These are phyloP conservation scores for Yoshiicerus persimilis DNA, from an alignment of 1,140 invertebrate species.

Conservation along the genomic window DNA sequence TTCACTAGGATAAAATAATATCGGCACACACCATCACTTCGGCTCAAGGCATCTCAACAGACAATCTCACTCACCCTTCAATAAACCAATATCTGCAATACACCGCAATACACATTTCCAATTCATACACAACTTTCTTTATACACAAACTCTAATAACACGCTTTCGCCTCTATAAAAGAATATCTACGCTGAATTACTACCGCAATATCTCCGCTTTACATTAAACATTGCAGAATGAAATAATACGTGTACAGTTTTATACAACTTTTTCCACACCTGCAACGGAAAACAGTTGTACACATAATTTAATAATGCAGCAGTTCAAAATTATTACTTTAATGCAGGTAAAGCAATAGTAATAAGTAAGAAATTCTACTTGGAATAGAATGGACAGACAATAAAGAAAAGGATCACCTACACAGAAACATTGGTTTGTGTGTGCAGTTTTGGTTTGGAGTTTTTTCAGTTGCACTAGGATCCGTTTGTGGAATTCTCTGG, in stretches of 20 bases:
- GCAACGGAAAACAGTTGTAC: too few species aligned
- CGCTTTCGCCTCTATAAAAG: too few species aligned
- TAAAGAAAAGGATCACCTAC: not conserved
- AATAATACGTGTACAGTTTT: too few species aligned
- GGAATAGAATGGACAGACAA: not conserved
- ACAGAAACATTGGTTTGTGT: not conserved
- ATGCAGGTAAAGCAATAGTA: too few species aligned
- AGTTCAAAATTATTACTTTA: too few species aligned
- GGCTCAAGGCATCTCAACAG: not conserved
- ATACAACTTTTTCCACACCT: too few species aligned
- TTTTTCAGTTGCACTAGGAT: not conserved
- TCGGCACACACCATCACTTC: not conserved
- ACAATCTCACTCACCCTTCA: not conserved
- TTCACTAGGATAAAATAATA: not conserved
- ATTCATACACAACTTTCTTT: not conserved
- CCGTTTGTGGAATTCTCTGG: not conserved
- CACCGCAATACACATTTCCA: not conserved
- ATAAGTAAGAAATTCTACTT: too few species aligned
- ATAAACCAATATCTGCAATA: not conserved
- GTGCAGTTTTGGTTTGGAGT: not conserved
- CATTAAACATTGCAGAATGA: too few species aligned
- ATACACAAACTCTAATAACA: not conserved
- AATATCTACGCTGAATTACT: too few species aligned
- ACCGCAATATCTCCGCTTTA: too few species aligned
- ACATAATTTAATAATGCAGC: too few species aligned